Evolutionary conservation across 2,888 invertebrate species (phyloP).

Genomic region (Andrena flavipes): DNA sequence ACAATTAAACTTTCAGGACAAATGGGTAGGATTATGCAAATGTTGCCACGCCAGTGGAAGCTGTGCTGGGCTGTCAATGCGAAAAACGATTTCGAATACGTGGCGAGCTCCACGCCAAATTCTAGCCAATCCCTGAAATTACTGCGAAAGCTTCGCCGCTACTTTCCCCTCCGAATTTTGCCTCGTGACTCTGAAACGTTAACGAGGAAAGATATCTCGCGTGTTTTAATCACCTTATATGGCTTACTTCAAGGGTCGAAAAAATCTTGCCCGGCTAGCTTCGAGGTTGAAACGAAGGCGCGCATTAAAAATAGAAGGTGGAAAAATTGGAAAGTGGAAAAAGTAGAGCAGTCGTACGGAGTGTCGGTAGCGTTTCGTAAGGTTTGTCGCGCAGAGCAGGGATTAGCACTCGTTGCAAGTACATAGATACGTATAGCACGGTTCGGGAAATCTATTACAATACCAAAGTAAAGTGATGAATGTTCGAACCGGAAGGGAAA

Average conservation of each 20-base stretch:
- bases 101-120: background rate
- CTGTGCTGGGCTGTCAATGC: constrained; percentile 4
- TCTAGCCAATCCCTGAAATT: background rate
- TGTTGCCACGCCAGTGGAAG: constrained; percentile 38
- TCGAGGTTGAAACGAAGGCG: background rate
- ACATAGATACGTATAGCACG: background rate
- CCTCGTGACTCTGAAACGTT: background rate
- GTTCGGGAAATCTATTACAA: constrained; percentile 60
- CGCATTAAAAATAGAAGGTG: background rate
- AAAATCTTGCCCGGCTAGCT: background rate
- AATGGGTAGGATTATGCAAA: constrained; percentile 63
- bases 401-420: constrained; percentile 33
- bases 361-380: constrained; percentile 18
- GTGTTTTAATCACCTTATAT: background rate
- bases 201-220: background rate
- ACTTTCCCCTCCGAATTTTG: no score
- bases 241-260: background rate
- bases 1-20: constrained; percentile 64
- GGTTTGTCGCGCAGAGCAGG: constrained; percentile 9
- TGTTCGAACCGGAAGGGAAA: constrained; percentile 57
- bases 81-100: constrained; percentile 36
- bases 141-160: background rate
- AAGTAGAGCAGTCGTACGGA: background rate
- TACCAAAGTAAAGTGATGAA: constrained; percentile 69
- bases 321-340: background rate